Percentiles rank a stretch among this genome's conserved stretches.
Conservation (phyloP, 1,140 invertebrate species). For the Calephelis virginiensis region DNA sequence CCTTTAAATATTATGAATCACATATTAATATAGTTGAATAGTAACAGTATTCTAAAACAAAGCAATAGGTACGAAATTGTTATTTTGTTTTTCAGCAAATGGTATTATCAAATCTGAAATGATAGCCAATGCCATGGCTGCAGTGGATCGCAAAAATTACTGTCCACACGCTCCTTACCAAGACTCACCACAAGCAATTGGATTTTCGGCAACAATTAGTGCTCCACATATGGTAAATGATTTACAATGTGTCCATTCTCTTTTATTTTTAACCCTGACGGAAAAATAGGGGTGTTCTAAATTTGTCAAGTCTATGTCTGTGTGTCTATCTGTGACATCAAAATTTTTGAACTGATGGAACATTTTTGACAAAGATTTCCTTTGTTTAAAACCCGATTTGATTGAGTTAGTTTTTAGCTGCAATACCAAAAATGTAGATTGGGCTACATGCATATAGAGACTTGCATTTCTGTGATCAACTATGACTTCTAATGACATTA, state of each 20-base stretch:
- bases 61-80: neutral
- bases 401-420: no score
- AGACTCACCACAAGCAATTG: conserved; percentile 94
- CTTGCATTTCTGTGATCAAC: no score
- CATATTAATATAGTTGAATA: neutral
- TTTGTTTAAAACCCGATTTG: no score
- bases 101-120: conserved; percentile 88
- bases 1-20: no score
- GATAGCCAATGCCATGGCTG: conserved; percentile 91
- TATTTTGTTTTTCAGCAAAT: conserved; percentile 83
- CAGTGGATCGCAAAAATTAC: conserved; percentile 92
- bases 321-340: no score
- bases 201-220: conserved; percentile 95
- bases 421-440: no score
- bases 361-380: no score
- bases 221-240: conserved; percentile 96
- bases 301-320: no score
- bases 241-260: neutral
- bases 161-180: conserved; percentile 88
- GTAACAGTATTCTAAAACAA: neutral
- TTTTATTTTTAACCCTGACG: neutral
- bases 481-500: no score
- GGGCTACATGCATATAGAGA: no score
- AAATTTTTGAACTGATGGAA: no score
- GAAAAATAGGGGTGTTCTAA: no score